These are phyloP conservation scores for Clupea harengus DNA, from an alignment of 2,113 vertebrate species.

Conservation along the genomic window DNA sequence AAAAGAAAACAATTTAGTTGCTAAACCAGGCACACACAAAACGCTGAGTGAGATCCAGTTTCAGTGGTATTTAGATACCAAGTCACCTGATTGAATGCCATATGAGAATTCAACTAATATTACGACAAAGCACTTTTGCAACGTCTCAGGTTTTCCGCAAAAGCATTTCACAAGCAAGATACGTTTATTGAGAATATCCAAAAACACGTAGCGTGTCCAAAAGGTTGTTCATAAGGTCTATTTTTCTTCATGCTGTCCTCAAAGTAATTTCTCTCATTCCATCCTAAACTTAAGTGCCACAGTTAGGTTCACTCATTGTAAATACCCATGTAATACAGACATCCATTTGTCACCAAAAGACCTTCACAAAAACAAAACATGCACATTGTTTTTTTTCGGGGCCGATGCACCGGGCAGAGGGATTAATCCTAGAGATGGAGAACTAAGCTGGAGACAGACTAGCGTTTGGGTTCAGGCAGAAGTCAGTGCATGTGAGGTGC, in stretches of 20 bases:
- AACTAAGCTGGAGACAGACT: neutral
- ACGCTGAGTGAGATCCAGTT: neutral
- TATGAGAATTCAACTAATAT: no score
- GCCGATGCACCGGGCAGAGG: neutral
- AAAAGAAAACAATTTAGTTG: neutral
- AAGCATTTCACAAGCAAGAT: no score
- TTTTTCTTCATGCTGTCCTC: no score
- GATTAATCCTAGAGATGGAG: neutral
- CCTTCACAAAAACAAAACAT: neutral
- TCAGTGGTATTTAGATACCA: no score
- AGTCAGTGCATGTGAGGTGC: neutral
- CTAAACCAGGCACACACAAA: neutral
- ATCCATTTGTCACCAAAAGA: neutral
- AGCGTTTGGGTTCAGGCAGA: neutral
- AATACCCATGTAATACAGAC: neutral
- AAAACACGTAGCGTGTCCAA: no score
- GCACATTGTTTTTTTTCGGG: neutral
- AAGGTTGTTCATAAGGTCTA: no score
- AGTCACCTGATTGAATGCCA: no score
- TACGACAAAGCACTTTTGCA: no score
- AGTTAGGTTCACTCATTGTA: neutral
- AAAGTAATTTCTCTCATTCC: no score
- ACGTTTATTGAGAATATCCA: no score
- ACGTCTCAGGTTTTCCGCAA: no score
- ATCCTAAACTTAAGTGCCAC: no score